Percentiles rank a stretch among this genome's conserved stretches.
Conservation (phyloP, 2,888 invertebrate species). For the Meandrusa payeni region DNA sequence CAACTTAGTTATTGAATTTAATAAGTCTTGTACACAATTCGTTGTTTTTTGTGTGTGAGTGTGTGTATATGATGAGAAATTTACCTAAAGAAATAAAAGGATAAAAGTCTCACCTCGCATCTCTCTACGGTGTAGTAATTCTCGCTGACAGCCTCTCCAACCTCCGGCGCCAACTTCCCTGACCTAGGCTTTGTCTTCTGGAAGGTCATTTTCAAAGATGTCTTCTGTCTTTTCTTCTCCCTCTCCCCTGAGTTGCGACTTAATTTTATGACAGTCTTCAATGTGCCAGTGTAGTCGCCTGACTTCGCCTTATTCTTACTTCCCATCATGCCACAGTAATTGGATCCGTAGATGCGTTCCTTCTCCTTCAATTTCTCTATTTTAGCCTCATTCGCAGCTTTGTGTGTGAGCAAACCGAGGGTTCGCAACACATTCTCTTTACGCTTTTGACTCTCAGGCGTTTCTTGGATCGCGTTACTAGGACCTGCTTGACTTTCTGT, state of each 20-base stretch:
- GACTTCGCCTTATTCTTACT: constrained; percentile 52
- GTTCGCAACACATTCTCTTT: constrained; percentile 89
- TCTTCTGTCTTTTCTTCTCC: constrained; percentile 83
- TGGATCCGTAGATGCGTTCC: constrained; percentile 50
- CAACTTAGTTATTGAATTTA: too few species aligned
- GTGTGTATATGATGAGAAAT: too few species aligned
- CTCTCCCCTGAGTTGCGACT: constrained; percentile 75
- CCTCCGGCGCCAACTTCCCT: constrained; percentile 73
- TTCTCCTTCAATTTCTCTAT: constrained; percentile 78
- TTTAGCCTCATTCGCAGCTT: constrained; percentile 86
- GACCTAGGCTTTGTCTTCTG: constrained; percentile 85
- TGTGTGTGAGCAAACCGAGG: constrained; percentile 87
- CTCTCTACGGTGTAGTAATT: constrained; percentile 86
- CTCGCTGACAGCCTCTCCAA: constrained; percentile 53
- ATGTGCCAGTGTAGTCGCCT: constrained; percentile 87
- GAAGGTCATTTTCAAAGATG: constrained; percentile 89
- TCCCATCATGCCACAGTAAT: constrained; percentile 43
- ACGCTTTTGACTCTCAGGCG: constrained; percentile 83
- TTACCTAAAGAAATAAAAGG: too few species aligned
- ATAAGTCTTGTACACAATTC: too few species aligned
- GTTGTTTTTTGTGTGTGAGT: too few species aligned
- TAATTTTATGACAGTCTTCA: constrained; percentile 92
- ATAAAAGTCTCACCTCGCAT: constrained; percentile 67
- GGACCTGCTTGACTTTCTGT: constrained; percentile 59
- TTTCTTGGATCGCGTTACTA: constrained; percentile 64